Evolutionary conservation across 2,797 vertebrate genomes (phyloP).

Genomic region (Allenopithecus nigroviridis): DNA sequence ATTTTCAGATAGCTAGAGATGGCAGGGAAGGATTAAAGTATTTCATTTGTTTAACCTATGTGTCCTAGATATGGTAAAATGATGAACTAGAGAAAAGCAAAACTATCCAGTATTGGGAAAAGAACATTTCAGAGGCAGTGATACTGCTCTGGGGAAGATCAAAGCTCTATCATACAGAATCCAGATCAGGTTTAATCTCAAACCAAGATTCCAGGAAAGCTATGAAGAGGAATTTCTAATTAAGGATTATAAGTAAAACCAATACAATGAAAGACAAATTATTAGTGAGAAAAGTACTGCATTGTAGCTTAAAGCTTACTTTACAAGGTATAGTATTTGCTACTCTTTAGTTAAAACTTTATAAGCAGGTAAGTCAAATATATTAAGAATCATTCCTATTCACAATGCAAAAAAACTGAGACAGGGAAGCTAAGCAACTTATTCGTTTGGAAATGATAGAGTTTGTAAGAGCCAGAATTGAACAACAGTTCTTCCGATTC

Average conservation of each 20-base stretch:
- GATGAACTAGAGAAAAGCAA: neutral
- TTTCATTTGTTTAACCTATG: neutral
- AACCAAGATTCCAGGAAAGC: neutral
- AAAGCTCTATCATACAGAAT: neutral
- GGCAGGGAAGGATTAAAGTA: neutral
- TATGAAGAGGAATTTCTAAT: neutral
- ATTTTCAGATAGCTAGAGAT: neutral
- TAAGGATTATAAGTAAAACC: neutral
- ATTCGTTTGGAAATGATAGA: constrained; percentile 29
- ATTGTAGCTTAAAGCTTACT: neutral
- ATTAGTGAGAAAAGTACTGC: neutral
- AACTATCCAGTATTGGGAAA: neutral
- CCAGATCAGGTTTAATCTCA: neutral
- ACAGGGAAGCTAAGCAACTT: neutral
- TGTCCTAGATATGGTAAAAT: neutral
- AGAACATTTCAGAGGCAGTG: neutral
- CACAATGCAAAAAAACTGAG: neutral
- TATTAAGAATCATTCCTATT: neutral
- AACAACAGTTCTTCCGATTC: constrained; percentile 39
- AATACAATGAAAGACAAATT: neutral
- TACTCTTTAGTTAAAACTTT: neutral
- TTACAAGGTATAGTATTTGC: neutral
- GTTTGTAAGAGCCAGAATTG: constrained; percentile 28
- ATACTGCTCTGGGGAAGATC: neutral
- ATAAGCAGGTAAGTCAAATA: neutral